These are phyloP conservation scores for Chinchilla lanigera DNA, from an alignment of 2,113 vertebrate genomes.

Conservation along the genomic window DNA sequence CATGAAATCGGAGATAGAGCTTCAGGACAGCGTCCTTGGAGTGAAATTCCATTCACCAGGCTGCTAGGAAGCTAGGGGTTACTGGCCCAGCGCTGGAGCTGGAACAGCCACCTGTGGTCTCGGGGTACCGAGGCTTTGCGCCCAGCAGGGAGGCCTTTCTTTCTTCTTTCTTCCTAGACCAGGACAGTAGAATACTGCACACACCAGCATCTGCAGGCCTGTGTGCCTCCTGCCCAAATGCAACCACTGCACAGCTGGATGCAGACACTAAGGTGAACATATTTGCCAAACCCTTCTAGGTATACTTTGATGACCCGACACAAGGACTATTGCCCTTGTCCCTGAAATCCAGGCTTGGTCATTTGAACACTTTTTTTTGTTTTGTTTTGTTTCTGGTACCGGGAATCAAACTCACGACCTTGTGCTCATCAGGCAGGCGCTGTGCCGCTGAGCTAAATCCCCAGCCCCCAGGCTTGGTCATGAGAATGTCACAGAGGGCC, in stretches of 20 bases:
- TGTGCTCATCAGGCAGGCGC: no score
- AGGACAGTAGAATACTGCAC: background rate
- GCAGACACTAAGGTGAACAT: no score
- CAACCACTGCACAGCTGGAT: background rate
- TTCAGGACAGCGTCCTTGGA: no score
- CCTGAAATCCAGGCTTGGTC: background rate
- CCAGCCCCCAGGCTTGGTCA: no score
- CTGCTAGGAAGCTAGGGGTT: background rate
- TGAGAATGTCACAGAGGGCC: background rate
- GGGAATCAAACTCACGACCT: no score
- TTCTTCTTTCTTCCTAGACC: background rate
- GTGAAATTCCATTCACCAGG: background rate
- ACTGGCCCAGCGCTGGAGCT: fast-evolving
- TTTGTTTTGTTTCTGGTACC: no score
- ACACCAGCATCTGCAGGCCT: background rate
- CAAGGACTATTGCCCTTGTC: background rate
- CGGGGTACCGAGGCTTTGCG: background rate
- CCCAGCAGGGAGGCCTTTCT: background rate
- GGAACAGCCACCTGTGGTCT: no score
- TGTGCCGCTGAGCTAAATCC: no score
- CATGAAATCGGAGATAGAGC: fast-evolving
- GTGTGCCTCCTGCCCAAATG: background rate
- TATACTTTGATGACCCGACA: background rate
- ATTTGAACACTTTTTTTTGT: no score
- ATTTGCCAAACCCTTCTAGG: background rate